Base-by-base conservation (phyloP, 2,113 vertebrate genomes). In the Pyrgilauda ruficollis region DNA sequence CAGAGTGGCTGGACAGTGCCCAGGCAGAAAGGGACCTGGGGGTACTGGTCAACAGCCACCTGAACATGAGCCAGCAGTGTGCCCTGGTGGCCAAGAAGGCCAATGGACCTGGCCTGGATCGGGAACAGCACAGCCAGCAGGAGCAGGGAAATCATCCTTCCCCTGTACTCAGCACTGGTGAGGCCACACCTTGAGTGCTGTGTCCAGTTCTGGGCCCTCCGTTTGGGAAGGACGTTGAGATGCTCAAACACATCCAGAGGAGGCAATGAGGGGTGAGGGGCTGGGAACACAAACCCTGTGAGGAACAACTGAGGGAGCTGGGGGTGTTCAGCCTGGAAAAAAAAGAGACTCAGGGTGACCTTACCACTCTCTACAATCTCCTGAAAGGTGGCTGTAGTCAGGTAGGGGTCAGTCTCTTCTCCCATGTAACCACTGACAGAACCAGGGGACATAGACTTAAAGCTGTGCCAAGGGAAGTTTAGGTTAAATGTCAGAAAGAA, bases 381-480 rank as follows among this genome's bases (percentile, higher is more conserved):
- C 58, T 59, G 58, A 59, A 17, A 17, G n/a, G 58, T 37, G 58
- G 7, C 58, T 59, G n/a, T 6, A 2, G 10, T 12, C 58, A 37
- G 23, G 15, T 12, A 13, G 15, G 15, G n/a, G n/a, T 61, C 3
- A 10, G 35, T 18, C 15, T 37, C 58, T 37, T 18, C 23, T 37
- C 58, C 15, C 35, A 61, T 11, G 35, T 17, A 37, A 26, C 35
- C 58, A 12, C 58, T 61, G 58, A 18, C 10, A 37, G 15, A 61
- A 61, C 15, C 0, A 26, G 58, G 7, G n/a, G 15, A 61, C 23
- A 59, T 5, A 37, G n/a, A 6, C 15, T 37, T 37, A 26, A 61
- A 61, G 19, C 11, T 64, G 0, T 3, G 1, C 15, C 24, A 64
- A 1, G 15, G 24, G 39, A 35, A 53, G 15, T 53, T 53, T 1